Conservation (phyloP, 2,797 vertebrate genomes). For the Sebastes minor region DNA sequence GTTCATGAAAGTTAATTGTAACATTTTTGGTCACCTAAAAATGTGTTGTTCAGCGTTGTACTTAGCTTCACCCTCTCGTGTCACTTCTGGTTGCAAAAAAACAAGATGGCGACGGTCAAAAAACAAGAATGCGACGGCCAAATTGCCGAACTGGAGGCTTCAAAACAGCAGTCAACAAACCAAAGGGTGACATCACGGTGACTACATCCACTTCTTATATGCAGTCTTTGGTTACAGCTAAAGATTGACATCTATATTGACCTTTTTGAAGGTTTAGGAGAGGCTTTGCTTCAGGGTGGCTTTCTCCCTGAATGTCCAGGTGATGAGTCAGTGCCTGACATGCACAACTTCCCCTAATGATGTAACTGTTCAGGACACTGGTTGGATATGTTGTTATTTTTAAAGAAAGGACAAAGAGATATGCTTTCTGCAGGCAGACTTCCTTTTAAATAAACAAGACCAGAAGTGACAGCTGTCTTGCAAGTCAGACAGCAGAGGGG, state of each 20-base stretch:
- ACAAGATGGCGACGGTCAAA: no score
- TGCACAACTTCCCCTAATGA: conserved; percentile 7
- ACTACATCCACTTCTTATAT: no score
- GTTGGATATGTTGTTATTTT: conserved; percentile 31
- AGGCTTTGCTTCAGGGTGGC: conserved; percentile 5
- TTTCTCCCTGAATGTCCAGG: conserved; percentile 3
- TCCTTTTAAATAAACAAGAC: conserved; percentile 25
- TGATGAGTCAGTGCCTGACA: conserved; percentile 16
- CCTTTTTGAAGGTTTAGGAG: neutral
- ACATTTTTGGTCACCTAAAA: no score
- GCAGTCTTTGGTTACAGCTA: neutral
- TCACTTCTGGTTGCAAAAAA: no score
- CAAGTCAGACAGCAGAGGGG: conserved; percentile 18
- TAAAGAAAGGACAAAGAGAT: conserved; percentile 28
- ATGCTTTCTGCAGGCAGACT: conserved; percentile 30
- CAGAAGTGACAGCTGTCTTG: conserved; percentile 59
- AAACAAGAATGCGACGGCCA: no score
- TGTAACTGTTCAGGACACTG: conserved; percentile 6
- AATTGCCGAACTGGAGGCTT: no score
- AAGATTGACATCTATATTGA: neutral
- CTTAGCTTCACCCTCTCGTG: no score
- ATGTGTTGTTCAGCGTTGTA: neutral
- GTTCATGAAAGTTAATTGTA: no score
- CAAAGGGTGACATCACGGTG: no score
- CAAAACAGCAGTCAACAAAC: no score